Evolutionary conservation across 1,140 invertebrate species (phyloP).

Genomic region (Sipha flava): DNA sequence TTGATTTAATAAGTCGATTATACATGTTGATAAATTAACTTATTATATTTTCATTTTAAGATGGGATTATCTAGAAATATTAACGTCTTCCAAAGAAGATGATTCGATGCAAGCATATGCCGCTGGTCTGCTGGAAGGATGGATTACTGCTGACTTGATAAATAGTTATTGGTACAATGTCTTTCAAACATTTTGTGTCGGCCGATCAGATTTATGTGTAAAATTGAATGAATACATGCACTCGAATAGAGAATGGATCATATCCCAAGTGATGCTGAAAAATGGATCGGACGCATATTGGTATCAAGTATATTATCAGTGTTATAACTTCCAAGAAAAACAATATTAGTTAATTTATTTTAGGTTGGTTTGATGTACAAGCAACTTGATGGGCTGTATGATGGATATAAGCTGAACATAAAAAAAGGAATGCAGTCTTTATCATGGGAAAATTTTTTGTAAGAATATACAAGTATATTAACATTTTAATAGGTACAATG

Average conservation of each 20-base stretch:
- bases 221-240: conserved; percentile 57
- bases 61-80: conserved; percentile 70
- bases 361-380: conserved; percentile 5
- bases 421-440: background rate
- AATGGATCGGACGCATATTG: conserved; percentile 55
- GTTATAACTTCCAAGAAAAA: background rate
- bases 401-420: background rate
- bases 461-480: background rate
- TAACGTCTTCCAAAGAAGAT: conserved; percentile 59
- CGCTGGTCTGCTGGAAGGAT: conserved; percentile 79
- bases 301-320: conserved; percentile 59
- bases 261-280: conserved; percentile 47
- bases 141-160: conserved; percentile 69
- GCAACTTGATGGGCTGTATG: background rate
- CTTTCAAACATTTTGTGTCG: conserved; percentile 58
- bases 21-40: background rate
- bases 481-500: too few relatives aligned
- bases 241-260: conserved; percentile 56
- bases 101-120: conserved; percentile 75
- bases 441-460: conserved; percentile 10
- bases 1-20: background rate
- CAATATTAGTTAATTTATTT: too few relatives aligned
- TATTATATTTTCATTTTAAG: conserved; percentile 43
- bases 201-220: conserved; percentile 56
- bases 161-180: conserved; percentile 72